phyloP scores from a whole-genome alignment of 2,797 vertebrate genomes.

The Pseudocheirus occidentalis region DNA sequence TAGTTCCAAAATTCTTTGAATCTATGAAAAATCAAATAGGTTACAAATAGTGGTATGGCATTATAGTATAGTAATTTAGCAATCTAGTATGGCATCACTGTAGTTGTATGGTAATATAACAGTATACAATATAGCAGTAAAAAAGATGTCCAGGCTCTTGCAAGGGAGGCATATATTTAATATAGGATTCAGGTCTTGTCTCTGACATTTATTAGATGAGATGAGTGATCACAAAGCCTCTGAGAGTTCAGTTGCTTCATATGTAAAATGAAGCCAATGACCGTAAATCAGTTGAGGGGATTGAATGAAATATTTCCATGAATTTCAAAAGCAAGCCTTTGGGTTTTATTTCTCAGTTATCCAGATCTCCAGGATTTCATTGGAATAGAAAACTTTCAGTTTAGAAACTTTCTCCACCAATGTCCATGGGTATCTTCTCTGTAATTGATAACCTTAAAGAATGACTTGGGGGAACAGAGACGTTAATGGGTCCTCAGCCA shows the following conservation, averaged over 20 bases:
- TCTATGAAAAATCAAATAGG: neutral
- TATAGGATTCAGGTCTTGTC: neutral
- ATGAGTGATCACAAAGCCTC: neutral
- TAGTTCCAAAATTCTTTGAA: neutral
- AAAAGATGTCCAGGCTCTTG: neutral
- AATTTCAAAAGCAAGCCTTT: neutral
- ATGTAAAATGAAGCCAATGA: neutral
- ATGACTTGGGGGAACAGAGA: neutral
- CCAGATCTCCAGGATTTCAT: neutral
- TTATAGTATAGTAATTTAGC: neutral
- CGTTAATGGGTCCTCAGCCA: neutral
- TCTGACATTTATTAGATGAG: neutral
- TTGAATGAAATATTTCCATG: neutral
- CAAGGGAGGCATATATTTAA: neutral
- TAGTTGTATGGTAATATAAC: neutral
- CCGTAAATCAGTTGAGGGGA: neutral
- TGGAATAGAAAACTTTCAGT: neutral
- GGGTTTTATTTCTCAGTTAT: neutral
- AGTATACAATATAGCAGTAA: neutral
- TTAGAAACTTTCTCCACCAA: neutral
- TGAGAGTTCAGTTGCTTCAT: neutral
- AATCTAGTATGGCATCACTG: neutral
- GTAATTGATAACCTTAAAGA: neutral
- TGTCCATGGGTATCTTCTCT: neutral
- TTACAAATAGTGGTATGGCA: neutral